Evolutionary conservation across 2,888 invertebrate genomes (phyloP).

Genomic region (Drosophila peninsularis): DNA sequence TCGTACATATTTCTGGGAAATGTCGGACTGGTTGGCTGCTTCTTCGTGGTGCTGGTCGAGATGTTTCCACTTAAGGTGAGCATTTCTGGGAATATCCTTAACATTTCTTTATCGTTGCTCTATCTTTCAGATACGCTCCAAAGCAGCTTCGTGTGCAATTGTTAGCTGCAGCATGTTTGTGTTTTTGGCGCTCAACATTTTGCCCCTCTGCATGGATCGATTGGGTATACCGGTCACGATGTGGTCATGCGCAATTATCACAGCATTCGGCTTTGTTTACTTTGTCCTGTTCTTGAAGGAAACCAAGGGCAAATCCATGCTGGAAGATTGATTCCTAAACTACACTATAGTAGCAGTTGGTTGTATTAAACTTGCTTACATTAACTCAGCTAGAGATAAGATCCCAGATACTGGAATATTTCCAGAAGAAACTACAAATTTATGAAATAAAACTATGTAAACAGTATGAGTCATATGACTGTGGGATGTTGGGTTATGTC

Average conservation of each 20-base stretch:
- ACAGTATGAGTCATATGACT: background rate
- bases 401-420: background rate
- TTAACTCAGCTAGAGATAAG: background rate
- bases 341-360: background rate
- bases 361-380: background rate
- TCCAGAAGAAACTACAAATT: background rate
- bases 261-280: conserved; percentile 64
- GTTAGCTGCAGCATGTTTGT: conserved; percentile 66
- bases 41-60: conserved; percentile 81
- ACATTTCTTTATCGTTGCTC: background rate
- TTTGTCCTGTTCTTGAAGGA: conserved; percentile 71
- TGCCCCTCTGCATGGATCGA: conserved; percentile 71
- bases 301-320: conserved; percentile 77
- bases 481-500: background rate
- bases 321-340: conserved; percentile 44
- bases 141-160: conserved; percentile 71
- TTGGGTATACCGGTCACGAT: conserved; percentile 70
- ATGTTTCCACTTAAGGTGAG: conserved; percentile 82
- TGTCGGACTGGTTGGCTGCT: conserved; percentile 80
- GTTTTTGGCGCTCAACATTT: conserved; percentile 75
- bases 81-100: fast-evolving
- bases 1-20: conserved; percentile 79
- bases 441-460: background rate
- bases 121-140: conserved; percentile 73
- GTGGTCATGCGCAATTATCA: conserved; percentile 66